Base-by-base conservation (phyloP, 2,888 invertebrate genomes). In the Callimorpha dominula region DNA sequence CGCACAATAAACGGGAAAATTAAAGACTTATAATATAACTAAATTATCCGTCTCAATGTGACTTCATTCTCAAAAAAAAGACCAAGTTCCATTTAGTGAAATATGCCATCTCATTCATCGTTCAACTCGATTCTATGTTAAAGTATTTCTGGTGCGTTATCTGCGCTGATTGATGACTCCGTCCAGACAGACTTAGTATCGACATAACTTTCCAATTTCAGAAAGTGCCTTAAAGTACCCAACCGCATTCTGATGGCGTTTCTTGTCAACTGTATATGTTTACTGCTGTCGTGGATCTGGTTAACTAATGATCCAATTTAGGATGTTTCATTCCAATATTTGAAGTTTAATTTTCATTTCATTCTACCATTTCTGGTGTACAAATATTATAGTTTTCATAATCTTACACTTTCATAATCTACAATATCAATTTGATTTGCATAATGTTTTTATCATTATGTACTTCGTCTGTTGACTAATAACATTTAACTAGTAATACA, bases 161-260 rank as follows among this genome's bases (percentile, higher is more conserved):
- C 77, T 70, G 14, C 68, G n/a, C 63, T 82, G 84, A 83, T 84
- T 84, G 82, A 83, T 82, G 84, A 72, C 60, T 69, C 11, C 31
- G 52, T 20, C 50, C 64, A 49, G 72, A 69, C 68, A 78, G 73
- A 52, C 78, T 71, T 77, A 75, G 71, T 82, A 78, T 65, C 46
- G 72, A 63, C 77, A 74, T 74, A 72, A 75, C 74, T 80, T 73
- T 40, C 64, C 72, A 75, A 76, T 82, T 73, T 69, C 14, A 62
- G 57, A 31, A 12, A 20, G 60, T 20, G 43, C 57, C 42, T 17
- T 60, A 65, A 65, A 65, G 50, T 65, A 4, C 14, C n/a, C 63
- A 40, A 63, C 63, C 62, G 40, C n/a, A 63, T 63, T 50, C 9
- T n/a, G 31, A 42, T 8, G 17, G 14, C n/a, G 52, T 17, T 57